Evolutionary conservation across 2,113 vertebrate species (phyloP), one percentile per base, ranked within the genome.

Genomic region (Sinocyclocheilus grahami): DNA sequence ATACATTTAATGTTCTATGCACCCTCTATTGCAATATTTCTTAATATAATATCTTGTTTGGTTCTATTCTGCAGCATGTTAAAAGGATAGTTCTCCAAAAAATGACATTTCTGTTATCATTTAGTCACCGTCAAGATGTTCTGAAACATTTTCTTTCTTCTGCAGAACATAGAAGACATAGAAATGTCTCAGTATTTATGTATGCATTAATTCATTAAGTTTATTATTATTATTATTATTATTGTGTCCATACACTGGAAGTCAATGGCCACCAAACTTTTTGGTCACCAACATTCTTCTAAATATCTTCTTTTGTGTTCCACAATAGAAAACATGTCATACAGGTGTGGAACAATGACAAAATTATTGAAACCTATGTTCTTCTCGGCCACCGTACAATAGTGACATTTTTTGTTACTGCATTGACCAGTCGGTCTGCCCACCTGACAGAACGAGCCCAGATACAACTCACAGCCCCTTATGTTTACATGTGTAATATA

Each of bases 401-500:
- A 76, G n/a, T 76, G 46, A 4, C n/a, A 11, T 51, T 2, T 8
- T 3, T 75, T 71, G 5, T 9, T 71, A 20, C 37, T 42, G 69
- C 20, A 33, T n/a, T 39, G 18, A 22, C 69, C 69, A 65, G 80
- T 71, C 80, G 72, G n/a, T 27, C 46, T 60, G 22, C 11, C 30
- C 48, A 74, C 69, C 37, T 39, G 69, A 83, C 69, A 16, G 27
- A 72, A 51, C 22, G 39, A 27, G n/a, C n/a, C 46, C n/a, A 53
- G 46, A 24, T 51, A 30, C n/a, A 51, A 16, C 46, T 51, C 42
- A 7, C 5, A 46, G n/a, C 5, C 13, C 39, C 12, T 76, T 2
- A 76, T 76, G 22, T 76, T 76, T 51, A 24, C 74, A 27, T 51
- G 11, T 51, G 20, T 22, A 72, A 76, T 74, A 48, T 46, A 75